Conservation (phyloP, 2,888 invertebrate genomes). For the Zootermopsis nevadensis region DNA sequence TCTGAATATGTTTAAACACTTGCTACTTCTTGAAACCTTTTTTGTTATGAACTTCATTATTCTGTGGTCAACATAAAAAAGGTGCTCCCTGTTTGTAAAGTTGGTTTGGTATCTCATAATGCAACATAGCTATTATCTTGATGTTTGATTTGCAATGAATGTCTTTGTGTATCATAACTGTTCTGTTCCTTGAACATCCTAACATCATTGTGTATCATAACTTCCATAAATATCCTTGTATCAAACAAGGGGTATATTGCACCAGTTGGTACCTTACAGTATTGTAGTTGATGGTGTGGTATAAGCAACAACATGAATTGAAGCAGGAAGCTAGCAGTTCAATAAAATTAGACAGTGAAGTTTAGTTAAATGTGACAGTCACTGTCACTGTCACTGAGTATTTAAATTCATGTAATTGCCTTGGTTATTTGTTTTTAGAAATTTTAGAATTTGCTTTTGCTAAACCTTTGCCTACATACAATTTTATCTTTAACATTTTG, state of each 20-base stretch:
- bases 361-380: not conserved
- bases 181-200: not conserved
- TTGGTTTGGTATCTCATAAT: not conserved
- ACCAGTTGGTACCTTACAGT: not conserved
- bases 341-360: not conserved
- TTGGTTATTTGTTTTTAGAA: constrained; percentile 1
- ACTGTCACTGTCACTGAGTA: not conserved
- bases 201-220: not conserved
- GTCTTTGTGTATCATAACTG: not conserved
- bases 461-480: not conserved
- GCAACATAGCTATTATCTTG: constrained; percentile 1
- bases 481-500: not conserved
- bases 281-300: not conserved
- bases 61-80: not conserved
- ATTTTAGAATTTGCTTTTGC: not conserved
- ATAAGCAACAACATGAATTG: not conserved
- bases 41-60: not conserved
- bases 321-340: not conserved
- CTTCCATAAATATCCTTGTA: not conserved
- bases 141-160: not conserved
- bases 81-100: not conserved
- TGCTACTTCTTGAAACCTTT: not conserved
- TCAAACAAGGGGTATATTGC: not conserved
- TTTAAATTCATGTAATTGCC: not conserved
- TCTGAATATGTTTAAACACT: not conserved